These are phyloP conservation scores for Epinephelus malabaricus DNA, from an alignment of 2,797 vertebrate genomes.

Conservation along the genomic window DNA sequence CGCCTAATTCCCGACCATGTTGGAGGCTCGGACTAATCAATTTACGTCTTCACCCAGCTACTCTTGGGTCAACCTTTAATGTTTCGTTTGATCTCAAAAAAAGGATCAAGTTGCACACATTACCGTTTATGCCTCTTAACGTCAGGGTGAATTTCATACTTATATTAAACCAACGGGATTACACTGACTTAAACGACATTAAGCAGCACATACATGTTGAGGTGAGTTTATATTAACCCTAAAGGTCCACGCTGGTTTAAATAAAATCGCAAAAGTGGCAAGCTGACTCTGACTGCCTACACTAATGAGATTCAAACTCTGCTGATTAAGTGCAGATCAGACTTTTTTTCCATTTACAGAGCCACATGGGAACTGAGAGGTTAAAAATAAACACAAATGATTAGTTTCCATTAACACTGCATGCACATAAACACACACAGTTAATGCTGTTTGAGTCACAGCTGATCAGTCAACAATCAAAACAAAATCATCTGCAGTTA, in stretches of 20 bases:
- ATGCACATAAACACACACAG: neutral
- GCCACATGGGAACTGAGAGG: slow-evolving; percentile 8
- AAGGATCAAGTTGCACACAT: neutral
- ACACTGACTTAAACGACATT: neutral
- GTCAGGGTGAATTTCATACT: neutral
- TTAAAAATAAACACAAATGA: slow-evolving; percentile 39
- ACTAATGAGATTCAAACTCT: slow-evolving; percentile 40
- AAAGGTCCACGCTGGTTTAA: slow-evolving; percentile 5
- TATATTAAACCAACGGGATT: slow-evolving; percentile 7
- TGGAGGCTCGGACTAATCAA: slow-evolving; percentile 16
- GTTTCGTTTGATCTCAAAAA: neutral
- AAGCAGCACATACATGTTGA: slow-evolving; percentile 8
- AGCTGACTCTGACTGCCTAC: neutral
- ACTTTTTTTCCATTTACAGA: slow-evolving; percentile 28
- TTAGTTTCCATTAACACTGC: slow-evolving; percentile 22
- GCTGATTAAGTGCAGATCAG: slow-evolving; percentile 28
- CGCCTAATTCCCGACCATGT: neutral
- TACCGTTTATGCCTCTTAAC: neutral
- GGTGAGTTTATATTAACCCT: slow-evolving; percentile 17
- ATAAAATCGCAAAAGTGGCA: slow-evolving; percentile 8
- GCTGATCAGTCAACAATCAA: slow-evolving; percentile 31
- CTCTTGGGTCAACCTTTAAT: slow-evolving; percentile 19
- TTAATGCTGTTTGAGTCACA: slow-evolving; percentile 11
- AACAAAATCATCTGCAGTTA: slow-evolving; percentile 14
- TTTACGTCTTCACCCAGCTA: slow-evolving; percentile 11